Conservation (phyloP, 2,797 vertebrate genomes). For the Cyprinodon diabolis region DNA sequence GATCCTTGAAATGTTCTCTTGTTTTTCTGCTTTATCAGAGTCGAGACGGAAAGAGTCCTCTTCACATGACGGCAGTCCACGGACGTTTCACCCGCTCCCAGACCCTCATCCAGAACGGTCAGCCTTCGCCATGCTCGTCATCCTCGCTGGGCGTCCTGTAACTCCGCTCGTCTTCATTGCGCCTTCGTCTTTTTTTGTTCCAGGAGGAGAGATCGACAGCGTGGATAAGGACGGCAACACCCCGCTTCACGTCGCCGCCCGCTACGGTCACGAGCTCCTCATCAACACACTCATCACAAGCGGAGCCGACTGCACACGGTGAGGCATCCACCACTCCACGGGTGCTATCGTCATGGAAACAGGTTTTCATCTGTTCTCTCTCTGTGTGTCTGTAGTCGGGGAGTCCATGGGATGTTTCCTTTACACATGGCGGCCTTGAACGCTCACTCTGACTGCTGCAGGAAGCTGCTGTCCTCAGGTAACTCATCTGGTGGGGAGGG, state of each 20-base stretch:
- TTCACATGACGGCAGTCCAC: slow-evolving; percentile 96
- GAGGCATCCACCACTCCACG: slow-evolving; percentile 22
- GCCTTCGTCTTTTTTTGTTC: not conserved
- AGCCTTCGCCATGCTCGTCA: slow-evolving; percentile 33
- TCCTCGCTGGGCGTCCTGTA: not conserved
- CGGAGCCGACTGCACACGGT: slow-evolving; percentile 94
- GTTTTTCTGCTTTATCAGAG: slow-evolving; percentile 77
- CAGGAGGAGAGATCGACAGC: slow-evolving; percentile 95
- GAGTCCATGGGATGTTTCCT: slow-evolving; percentile 96
- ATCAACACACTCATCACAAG: slow-evolving; percentile 97
- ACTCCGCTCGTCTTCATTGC: not conserved
- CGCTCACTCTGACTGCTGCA: slow-evolving; percentile 96
- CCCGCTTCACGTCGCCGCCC: slow-evolving; percentile 93
- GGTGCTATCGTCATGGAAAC: not conserved
- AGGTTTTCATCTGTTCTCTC: not conserved
- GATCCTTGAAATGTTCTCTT: not conserved
- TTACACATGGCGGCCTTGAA: slow-evolving; percentile 95
- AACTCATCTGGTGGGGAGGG: slow-evolving; percentile 7
- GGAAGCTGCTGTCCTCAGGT: slow-evolving; percentile 89
- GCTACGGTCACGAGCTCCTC: slow-evolving; percentile 93
- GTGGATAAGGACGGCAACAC: slow-evolving; percentile 98
- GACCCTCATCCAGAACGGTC: slow-evolving; percentile 97
- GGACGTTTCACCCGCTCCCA: slow-evolving; percentile 95
- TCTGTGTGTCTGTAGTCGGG: slow-evolving; percentile 81
- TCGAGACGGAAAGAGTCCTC: slow-evolving; percentile 95